Evolutionary conservation across 30 jellyfish, hydroid and myxozoan genomes (phyloP), one percentile per base, ranked within the genome.

Genomic region (Pelagia noctiluca): DNA sequence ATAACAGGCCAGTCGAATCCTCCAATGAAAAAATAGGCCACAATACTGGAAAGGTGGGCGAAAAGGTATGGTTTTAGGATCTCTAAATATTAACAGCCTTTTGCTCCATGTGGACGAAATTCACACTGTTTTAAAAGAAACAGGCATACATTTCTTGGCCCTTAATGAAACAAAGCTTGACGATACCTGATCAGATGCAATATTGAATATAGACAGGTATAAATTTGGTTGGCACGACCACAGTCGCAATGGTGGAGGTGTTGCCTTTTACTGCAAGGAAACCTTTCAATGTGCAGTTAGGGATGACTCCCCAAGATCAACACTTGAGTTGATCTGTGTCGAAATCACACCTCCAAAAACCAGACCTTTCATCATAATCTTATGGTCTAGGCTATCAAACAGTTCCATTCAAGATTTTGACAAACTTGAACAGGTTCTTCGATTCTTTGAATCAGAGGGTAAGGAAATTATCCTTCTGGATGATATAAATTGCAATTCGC

Each of bases 241-340:
- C n/a, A n/a, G n/a, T n/a, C n/a, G 61, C 11, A 47, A 47, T 47
- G 61, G 61, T 8, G 61, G 61, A 8, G 61, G 61, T 47, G 61
- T 47, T 42, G 57, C 57, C 57, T 42, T 42, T 42, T 42, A 42
- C 57, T 42, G 57, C 57, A 42, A 42, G 16, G 57, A 42, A 8
- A 42, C 57, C 57, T 42, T 42, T 42, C 57, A 42, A 42, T 42
- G 57, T 42, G 57, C 8, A 5, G 16, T 42, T 8, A 42, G 57
- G 57, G 16, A 42, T 42, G 57, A 42, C 57, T 42, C 57, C 57
- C 57, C 57, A 42, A 42, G 16, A 42, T 42, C 57, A 42, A 42
- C 57, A 42, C 57, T 42, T 42, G 57, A 42, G 57, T 16, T 42
- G 57, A 42, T 42, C 57, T 5, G 57, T 16, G 57, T 42, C 57